Percentiles rank a stretch among this genome's conserved stretches.
phyloP scores from a whole-genome alignment of 2,113 vertebrate species.

The Peromyscus leucopus region DNA sequence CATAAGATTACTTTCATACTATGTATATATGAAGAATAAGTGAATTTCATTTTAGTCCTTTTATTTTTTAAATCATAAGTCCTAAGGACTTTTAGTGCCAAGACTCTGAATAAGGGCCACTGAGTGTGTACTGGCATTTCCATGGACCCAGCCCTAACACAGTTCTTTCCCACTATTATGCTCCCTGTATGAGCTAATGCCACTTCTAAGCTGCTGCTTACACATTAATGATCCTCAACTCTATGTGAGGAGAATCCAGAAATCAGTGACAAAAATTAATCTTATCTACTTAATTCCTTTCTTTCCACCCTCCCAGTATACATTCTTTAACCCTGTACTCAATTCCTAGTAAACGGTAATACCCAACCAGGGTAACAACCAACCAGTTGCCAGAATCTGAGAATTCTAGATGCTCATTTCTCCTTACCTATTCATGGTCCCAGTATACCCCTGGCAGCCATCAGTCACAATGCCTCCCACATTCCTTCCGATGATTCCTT shows the following conservation, averaged over 20 bases:
- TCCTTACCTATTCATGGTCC: not conserved
- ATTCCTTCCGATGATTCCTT: not conserved
- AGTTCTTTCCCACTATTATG: not conserved
- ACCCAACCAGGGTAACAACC: not conserved
- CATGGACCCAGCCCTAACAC: not conserved
- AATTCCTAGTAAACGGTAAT: not conserved
- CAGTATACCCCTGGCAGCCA: not conserved
- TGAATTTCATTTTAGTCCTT: too few species aligned
- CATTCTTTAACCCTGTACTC: conserved; percentile 3
- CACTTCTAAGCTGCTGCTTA: not conserved
- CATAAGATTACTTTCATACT: not conserved
- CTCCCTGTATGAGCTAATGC: not conserved
- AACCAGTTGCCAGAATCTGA: not conserved
- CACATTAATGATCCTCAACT: not conserved
- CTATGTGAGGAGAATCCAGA: conserved; percentile 8
- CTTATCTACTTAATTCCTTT: not conserved
- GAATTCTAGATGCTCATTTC: not conserved
- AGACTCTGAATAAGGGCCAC: not conserved
- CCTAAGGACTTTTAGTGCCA: not conserved
- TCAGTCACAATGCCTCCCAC: not conserved
- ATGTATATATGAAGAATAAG: not conserved
- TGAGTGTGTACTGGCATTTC: not conserved
- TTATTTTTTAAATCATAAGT: too few species aligned
- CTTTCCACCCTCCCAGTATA: not conserved
- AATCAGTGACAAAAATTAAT: conserved; percentile 47